Evolutionary conservation across 2,113 vertebrate genomes (phyloP).

Genomic region (Siniperca chuatsi): DNA sequence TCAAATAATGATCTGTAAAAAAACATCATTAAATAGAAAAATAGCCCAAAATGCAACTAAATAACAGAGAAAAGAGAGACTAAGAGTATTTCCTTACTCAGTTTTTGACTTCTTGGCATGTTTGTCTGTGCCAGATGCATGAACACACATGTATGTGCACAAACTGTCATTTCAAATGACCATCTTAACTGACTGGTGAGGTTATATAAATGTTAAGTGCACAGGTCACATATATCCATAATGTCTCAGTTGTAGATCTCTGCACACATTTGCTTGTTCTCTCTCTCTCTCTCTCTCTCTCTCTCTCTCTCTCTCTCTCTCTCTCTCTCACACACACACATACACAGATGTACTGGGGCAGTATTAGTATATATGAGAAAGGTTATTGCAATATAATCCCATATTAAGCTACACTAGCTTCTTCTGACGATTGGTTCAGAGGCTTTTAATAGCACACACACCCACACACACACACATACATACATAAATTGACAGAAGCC

Average conservation of each 20-base stretch:
- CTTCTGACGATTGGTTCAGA: conserved; percentile 48
- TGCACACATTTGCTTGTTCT: conserved; percentile 13
- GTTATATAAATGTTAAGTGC: conserved; percentile 31
- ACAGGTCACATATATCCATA: conserved; percentile 38
- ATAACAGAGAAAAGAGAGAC: background rate
- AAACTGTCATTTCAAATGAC: conserved; percentile 12
- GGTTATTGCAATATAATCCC: conserved; percentile 75
- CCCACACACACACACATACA: conserved; percentile 5
- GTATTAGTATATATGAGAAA: conserved; percentile 70
- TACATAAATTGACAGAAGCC: background rate
- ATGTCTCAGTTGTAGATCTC: conserved; percentile 13
- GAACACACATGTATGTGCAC: background rate
- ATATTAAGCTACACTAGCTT: conserved; percentile 68
- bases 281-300: too few relatives aligned
- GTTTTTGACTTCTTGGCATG: conserved; percentile 8
- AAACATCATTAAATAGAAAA: background rate
- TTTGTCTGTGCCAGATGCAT: conserved; percentile 2
- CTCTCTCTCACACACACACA: background rate
- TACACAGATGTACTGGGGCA: conserved; percentile 31
- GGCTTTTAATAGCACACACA: conserved; percentile 60
- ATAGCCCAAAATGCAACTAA: background rate
- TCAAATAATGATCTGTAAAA: background rate
- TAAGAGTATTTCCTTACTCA: background rate
- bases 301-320: background rate
- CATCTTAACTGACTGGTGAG: conserved; percentile 7